Conservation (phyloP, 2,797 vertebrate genomes). For the Eremophila alpestris region DNA sequence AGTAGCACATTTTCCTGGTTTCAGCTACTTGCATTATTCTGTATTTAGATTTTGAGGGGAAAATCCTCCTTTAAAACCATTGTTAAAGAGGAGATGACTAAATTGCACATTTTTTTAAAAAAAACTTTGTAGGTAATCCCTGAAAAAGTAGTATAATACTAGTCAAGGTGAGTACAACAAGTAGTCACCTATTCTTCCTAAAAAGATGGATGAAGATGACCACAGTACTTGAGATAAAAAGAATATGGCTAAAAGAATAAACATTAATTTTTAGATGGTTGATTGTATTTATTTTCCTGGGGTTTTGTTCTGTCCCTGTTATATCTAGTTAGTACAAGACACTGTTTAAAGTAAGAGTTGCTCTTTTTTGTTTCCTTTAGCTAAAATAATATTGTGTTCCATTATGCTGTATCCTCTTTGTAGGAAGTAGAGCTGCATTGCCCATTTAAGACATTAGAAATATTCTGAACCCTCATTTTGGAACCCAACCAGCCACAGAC, state of each 20-base stretch:
- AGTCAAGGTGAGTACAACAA: not conserved
- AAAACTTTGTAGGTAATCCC: not conserved
- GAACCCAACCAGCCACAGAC: not conserved
- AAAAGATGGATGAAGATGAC: not conserved
- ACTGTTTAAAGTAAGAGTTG: not conserved
- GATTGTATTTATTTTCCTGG: not conserved
- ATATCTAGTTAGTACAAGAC: not conserved
- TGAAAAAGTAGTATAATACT: not conserved
- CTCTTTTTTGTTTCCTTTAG: not conserved
- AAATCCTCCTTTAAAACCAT: not conserved
- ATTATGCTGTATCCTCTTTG: not conserved
- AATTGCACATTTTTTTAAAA: not conserved
- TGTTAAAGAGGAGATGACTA: not conserved
- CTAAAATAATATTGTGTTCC: not conserved
- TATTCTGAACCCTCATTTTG: not conserved
- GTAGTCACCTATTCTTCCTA: not conserved
- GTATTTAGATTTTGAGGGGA: not conserved
- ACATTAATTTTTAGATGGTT: not conserved
- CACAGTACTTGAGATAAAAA: not conserved
- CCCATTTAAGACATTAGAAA: not conserved
- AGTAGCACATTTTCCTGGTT: not conserved
- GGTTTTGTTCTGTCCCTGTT: not conserved
- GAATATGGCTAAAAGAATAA: not conserved
- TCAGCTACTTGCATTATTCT: not conserved
- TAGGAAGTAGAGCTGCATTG: not conserved